Percentiles rank a stretch among this genome's conserved stretches.
phyloP scores from a whole-genome alignment of 2,888 invertebrate species.

The Campopleginae sp. region DNA sequence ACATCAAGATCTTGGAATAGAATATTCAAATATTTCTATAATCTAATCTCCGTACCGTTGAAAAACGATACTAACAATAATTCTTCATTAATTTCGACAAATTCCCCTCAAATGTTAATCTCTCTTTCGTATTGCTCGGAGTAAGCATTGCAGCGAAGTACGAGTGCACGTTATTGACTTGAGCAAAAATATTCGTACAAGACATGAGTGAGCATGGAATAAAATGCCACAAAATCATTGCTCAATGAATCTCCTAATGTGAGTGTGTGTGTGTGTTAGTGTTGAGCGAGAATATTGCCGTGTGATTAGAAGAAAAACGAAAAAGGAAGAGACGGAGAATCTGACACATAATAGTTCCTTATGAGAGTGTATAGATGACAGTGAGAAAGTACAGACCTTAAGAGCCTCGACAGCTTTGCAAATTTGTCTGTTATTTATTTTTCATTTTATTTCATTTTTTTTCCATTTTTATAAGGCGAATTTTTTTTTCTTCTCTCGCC shows the following conservation, averaged over 20 bases:
- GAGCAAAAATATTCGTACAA: background rate
- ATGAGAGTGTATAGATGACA: conserved; percentile 78
- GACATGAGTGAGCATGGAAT: background rate
- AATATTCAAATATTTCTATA: background rate
- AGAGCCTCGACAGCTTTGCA: conserved; percentile 76
- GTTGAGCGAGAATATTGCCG: conserved; percentile 38
- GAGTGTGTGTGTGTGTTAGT: background rate
- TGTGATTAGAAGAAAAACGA: conserved; percentile 43
- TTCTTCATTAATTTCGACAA: background rate
- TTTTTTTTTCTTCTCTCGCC: no score
- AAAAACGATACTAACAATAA: background rate
- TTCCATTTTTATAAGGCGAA: conserved; percentile 1
- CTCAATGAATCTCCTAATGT: conserved; percentile 48
- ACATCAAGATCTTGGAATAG: conserved; percentile 2
- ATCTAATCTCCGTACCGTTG: background rate
- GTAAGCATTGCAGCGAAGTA: background rate
- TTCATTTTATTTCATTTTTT: conserved; percentile 9
- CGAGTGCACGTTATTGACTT: background rate
- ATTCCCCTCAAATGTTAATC: conserved; percentile 3
- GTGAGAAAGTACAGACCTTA: conserved; percentile 82
- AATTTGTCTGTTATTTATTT: conserved; percentile 3
- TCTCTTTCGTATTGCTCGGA: background rate
- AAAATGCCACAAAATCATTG: background rate
- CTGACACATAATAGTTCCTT: conserved; percentile 64
- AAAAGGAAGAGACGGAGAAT: conserved; percentile 65